Evolutionary conservation across 1,140 invertebrate genomes (phyloP), one percentile per base, ranked within the genome.

Genomic region (Wasmannia auropunctata): DNA sequence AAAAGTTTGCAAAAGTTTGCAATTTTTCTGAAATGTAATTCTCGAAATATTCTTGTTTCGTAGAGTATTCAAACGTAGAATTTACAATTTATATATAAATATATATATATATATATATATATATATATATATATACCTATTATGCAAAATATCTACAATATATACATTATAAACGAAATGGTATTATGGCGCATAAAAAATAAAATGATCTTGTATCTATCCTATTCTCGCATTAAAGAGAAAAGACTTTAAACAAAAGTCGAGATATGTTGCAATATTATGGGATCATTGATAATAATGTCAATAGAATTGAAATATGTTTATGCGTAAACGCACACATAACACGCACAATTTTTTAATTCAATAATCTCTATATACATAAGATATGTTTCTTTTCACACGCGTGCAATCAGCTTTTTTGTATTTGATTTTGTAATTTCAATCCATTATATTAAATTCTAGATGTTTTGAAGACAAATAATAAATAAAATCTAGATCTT

Each of bases 1-100:
- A 43, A 31, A 92, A 86, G 1, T 72, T 72, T 34, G 10, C 4
- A 72, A 69, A 28, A 70, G 16, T 46, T 11, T 43, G n/a, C n/a
- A n/a, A n/a, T 43, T 58, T 58, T 46, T 31, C 28, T 43, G 6
- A 19, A 43, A 46, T 10, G n/a, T n/a, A n/a, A 14, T 16, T 63
- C 22, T 31, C 11, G 7, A 16, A 69, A 28, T n/a, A 7, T 69
- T 2, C 28, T 63, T 40, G n/a, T n/a, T n/a, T n/a, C n/a, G n/a
- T n/a, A n/a, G n/a, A n/a, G n/a, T 40, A 46, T n/a, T n/a, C n/a
- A n/a, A 51, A 74, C 11, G 37, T 70, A 81, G 16, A 69, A 79
- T 70, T 56, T 22, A 25, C 28, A 22, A 40, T n/a, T n/a, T n/a
- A 4, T 34, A 43, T 19, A 2, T 43, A 43, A 10, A 43, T 43